These are phyloP conservation scores for Cirrhinus molitorella DNA, from an alignment of 2,797 vertebrate species.

Conservation along the genomic window DNA sequence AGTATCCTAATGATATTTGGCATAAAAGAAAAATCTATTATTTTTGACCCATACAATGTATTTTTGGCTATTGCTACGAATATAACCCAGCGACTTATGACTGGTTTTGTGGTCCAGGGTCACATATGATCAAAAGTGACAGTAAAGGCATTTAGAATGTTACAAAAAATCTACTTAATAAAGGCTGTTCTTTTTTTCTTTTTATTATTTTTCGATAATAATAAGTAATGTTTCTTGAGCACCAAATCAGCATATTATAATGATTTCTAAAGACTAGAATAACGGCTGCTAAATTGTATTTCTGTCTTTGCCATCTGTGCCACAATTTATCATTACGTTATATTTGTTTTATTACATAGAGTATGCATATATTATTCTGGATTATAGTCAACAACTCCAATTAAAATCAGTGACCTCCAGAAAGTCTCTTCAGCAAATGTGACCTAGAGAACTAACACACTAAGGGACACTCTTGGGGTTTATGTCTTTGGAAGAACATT, in stretches of 20 bases:
- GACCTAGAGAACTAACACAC: constrained; percentile 5
- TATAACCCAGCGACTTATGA: too few species aligned
- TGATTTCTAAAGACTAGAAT: neutral
- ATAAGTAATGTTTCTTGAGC: neutral
- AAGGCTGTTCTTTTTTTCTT: neutral
- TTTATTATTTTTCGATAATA: neutral
- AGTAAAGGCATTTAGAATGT: neutral
- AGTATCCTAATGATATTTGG: too few species aligned
- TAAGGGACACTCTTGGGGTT: neutral
- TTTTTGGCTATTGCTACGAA: too few species aligned
- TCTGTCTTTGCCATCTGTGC: too few species aligned
- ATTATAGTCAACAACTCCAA: neutral
- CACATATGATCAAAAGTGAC: neutral
- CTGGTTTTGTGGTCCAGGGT: too few species aligned
- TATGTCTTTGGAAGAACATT: constrained; percentile 26
- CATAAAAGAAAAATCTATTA: too few species aligned
- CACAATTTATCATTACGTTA: neutral
- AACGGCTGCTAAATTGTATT: neutral
- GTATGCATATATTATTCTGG: too few species aligned
- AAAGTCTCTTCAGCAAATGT: constrained; percentile 14
- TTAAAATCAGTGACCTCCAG: constrained; percentile 2
- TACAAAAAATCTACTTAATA: neutral
- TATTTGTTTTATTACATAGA: neutral
- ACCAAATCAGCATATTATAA: neutral
- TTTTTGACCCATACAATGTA: too few species aligned